These are phyloP conservation scores for Eubucco bourcierii DNA, from an alignment of 2,113 vertebrate species.

Conservation along the genomic window DNA sequence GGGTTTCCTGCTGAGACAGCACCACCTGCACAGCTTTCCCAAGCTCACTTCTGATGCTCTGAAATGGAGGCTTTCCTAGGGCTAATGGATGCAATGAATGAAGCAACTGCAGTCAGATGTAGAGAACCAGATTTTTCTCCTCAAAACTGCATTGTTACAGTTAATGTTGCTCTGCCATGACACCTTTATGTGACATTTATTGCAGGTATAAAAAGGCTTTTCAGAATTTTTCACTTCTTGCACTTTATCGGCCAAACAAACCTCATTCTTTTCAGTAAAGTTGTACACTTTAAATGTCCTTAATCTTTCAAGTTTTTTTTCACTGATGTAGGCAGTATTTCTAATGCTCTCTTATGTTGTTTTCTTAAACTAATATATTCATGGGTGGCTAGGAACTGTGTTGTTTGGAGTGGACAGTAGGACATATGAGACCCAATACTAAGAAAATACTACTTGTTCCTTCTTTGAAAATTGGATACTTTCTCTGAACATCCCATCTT, in stretches of 20 bases:
- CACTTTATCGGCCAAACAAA: neutral
- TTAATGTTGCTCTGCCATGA: neutral
- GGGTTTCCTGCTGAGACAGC: conserved; percentile 65
- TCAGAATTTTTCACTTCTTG: neutral
- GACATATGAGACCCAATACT: neutral
- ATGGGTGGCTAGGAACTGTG: neutral
- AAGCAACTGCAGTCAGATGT: neutral
- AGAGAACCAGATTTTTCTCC: neutral
- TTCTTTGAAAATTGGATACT: neutral
- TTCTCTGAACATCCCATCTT: neutral
- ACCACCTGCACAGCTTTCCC: conserved; percentile 36
- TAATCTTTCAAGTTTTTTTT: neutral
- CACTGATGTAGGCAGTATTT: neutral
- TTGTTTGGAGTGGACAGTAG: neutral
- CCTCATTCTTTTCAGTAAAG: rapidly evolving
- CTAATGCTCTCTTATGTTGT: too few species aligned
- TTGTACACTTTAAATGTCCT: neutral
- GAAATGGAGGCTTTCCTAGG: conserved; percentile 31
- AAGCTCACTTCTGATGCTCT: conserved; percentile 4
- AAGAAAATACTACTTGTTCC: neutral
- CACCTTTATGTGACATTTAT: neutral
- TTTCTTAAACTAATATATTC: neutral
- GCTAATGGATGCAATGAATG: conserved; percentile 31
- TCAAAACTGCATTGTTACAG: neutral
- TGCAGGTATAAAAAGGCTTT: neutral